Evolutionary conservation across 2,113 vertebrate species (phyloP), one percentile per base, ranked within the genome.

Genomic region (Tyto alba): DNA sequence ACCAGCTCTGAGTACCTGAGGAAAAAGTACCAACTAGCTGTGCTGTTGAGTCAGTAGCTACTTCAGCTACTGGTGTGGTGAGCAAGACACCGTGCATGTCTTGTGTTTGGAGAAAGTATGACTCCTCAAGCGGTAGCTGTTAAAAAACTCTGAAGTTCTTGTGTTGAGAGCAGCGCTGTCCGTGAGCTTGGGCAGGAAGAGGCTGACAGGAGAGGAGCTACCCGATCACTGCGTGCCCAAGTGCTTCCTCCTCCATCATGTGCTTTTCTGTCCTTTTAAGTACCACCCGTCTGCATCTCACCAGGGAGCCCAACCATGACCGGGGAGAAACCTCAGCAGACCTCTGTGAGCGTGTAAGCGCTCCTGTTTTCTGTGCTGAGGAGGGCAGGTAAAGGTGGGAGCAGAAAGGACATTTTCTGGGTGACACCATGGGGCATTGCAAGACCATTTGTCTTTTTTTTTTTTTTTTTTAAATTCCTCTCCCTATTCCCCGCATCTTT

Each of bases 251-350:
- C 26, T 63, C 41, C 55, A 36, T 52, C n/a, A 1, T 8, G 16
- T 79, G n/a, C 17, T 10, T 38, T 9, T 52, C 56, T 69, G 47
- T 78, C 26, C n/a, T 71, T 32, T 13, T 16, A 8, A 68, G 67
- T 50, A 16, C 15, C 40, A 55, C 16, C 23, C 6, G 3, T 47
- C 67, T 52, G 38, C 63, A 16, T 32, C 20, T 73, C 34, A 25
- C 26, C 27, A 9, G 7, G 6, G 32, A 79, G 40, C 40, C 67
- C 1, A 9, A 29, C 57, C 2, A 1, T 1, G 6, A 72, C n/a
- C 45, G 2, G 2, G 53, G 45, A 47, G 20, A 36, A 82, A 16
- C 16, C 50, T 62, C 40, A 52, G 50, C 45, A 69, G 45, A 71
- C 9, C 16, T 76, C n/a, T 77, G 30, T 29, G 30, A 47, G 52